phyloP scores from a whole-genome alignment of 2,888 invertebrate species.

The Eupsilia transversa region DNA sequence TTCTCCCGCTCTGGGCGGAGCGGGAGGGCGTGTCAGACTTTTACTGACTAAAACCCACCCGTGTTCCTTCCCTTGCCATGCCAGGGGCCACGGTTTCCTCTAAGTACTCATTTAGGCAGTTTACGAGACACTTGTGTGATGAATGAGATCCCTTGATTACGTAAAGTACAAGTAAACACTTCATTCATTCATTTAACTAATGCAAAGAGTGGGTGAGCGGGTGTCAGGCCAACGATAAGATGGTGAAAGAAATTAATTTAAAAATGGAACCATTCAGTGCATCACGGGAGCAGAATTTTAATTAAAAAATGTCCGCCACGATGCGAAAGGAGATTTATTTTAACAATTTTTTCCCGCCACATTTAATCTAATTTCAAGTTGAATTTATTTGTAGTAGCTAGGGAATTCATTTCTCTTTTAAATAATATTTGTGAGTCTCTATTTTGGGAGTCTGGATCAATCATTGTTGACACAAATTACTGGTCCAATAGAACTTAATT shows the following conservation, averaged over 20 bases:
- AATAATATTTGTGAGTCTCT: not conserved
- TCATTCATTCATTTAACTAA: conserved; percentile 58
- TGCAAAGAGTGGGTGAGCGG: conserved; percentile 57
- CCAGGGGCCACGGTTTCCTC: too few species aligned
- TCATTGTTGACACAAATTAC: not conserved
- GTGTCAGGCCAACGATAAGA: conserved; percentile 64
- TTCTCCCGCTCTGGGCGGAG: too few species aligned
- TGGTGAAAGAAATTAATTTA: conserved; percentile 66
- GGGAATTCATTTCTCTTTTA: conserved; percentile 25
- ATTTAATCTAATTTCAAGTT: conserved; percentile 51
- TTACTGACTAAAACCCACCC: too few species aligned
- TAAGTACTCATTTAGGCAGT: conserved; percentile 17
- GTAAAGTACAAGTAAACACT: conserved; percentile 40
- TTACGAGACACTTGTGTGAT: conserved; percentile 29
- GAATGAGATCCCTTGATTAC: conserved; percentile 40
- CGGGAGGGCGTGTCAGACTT: too few species aligned
- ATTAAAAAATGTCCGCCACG: conserved; percentile 73
- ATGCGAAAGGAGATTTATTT: conserved; percentile 66
- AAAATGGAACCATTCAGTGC: conserved; percentile 72
- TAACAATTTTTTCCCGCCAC: conserved; percentile 52
- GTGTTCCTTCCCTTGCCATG: too few species aligned
- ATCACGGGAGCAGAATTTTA: conserved; percentile 72
- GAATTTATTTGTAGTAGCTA: conserved; percentile 43
- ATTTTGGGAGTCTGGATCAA: not conserved
- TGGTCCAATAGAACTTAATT: not conserved